Base-by-base conservation (phyloP, 1,140 invertebrate species). In the Cydia fagiglandana region DNA sequence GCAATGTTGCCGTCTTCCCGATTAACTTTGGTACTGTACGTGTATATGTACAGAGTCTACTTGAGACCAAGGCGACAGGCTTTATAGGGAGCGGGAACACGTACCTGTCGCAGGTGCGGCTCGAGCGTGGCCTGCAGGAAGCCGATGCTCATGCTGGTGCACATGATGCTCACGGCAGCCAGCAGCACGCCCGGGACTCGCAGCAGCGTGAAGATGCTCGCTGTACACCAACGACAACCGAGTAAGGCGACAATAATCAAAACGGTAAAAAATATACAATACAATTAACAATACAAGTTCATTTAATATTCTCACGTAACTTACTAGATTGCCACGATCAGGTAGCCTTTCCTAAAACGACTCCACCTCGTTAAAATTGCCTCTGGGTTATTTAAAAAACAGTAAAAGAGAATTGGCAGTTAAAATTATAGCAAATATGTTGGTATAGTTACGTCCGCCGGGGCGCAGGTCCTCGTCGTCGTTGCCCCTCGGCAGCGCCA, bases 111-210 rank as follows among this genome's bases (percentile, higher is more conserved):
- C 12, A 98, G 87, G 94, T 97, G 97, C 1, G 97, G 97, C 83
- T 97, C 97, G 5, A 98, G 90, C 0, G 96, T 97, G 0, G 97
- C 96, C 85, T 96, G 95, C 2, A 97, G 88, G 89, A 97, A 97
- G 74, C 97, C 96, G 61, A 97, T 97, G 81, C 96, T 97, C 92
- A 96, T 95, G 75, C 96, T 96, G 0, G 96, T 96, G 0, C 94
- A 95, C 70, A 96, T 94, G 79, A 97, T 96, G 79, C 95, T 96
- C 56, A 94, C 90, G 28, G 95, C 94, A 6, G 96, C 94, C 24
- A 97, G 83, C 41, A 96, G 79, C 0, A 97, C 94, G 28, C 95
- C 95, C 2, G 96, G 96, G 28, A 97, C 95, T 82, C 93, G 95
- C 13, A 97, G 81, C 2, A 95, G 93, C 68, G 93, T 93, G 28